Evolutionary conservation across 2,888 invertebrate species (phyloP).

Genomic region (Drosophila paucipuncta): DNA sequence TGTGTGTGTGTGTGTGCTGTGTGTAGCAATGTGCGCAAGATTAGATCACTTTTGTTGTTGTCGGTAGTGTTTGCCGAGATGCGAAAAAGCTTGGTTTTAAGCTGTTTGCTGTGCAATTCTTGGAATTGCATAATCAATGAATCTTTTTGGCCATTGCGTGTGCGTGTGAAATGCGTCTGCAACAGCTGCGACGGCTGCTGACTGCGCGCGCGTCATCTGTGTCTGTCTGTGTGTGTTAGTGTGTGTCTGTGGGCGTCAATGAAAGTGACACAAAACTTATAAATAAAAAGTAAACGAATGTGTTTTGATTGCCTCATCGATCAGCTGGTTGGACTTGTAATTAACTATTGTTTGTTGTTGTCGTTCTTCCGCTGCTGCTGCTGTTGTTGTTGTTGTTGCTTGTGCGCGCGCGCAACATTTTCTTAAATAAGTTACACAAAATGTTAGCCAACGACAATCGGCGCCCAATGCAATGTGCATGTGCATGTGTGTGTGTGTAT

Average conservation of each 20-base stretch:
- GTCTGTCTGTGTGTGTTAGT: constrained; percentile 8
- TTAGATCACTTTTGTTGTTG: constrained; percentile 57
- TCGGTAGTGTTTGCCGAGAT: constrained; percentile 17
- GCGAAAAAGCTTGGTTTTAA: constrained; percentile 22
- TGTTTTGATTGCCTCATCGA: constrained; percentile 36
- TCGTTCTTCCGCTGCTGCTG: constrained; percentile 7
- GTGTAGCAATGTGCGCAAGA: constrained; percentile 45
- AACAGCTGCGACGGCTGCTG: constrained; percentile 34
- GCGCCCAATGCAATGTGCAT: constrained; percentile 26
- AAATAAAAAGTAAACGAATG: constrained; percentile 45
- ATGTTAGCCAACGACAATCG: constrained; percentile 45
- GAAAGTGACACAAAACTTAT: constrained; percentile 49
- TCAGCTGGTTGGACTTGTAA: constrained; percentile 24
- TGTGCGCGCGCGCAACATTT: constrained; percentile 44
- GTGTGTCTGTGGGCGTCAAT: constrained; percentile 45
- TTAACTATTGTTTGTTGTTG: constrained; percentile 18
- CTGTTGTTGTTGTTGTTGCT: constrained; percentile 28
- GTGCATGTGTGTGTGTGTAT: constrained; percentile 21
- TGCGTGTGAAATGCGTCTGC: constrained; percentile 61
- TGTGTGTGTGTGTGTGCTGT: constrained; percentile 15
- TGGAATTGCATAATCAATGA: constrained; percentile 62
- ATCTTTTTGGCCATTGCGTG: constrained; percentile 43
- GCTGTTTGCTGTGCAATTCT: constrained; percentile 31
- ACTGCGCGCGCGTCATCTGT: constrained; percentile 60
- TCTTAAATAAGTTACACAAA: constrained; percentile 17